Evolutionary conservation across 2,888 invertebrate species (phyloP), one percentile per base, ranked within the genome.

Genomic region (Lochmaea crataegi): DNA sequence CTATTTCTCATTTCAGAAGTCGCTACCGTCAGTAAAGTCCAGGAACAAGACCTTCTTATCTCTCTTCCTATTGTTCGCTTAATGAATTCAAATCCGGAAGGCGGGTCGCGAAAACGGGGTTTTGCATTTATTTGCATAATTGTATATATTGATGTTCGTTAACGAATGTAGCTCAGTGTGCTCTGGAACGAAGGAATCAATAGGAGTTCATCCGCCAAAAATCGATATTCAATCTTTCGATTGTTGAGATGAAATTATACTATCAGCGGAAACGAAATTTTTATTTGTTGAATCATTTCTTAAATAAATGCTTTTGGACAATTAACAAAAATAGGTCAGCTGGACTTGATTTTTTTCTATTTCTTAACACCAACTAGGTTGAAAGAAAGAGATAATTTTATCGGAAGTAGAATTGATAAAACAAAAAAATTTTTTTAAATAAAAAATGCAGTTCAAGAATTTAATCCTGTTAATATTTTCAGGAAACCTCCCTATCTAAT

Each of bases 121-220:
- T 86, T 86, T 86, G 86, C 86, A 86, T 86, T 81, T 79, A 86
- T 86, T 86, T 86, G 85, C 86, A 86, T 86, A 86, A 86, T 86
- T 86, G 86, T 85, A 85, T 85, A 86, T 86, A 86, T 85, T 86
- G 86, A 86, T 86, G 86, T 86, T 86, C 86, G 85, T 86, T 86
- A 86, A 85, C 85, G 85, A 86, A 85, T 84, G 83, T 83, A 81
- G 82, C 83, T 82, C 80, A 76, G 79, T 65, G 38, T 60, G 81
- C 82, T 82, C 80, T 75, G 78, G 71, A 45, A 65, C 61, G 65
- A 57, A 65, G 61, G 58, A 60, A 71, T 71, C 68, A 64, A 74
- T 74, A 68, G 26, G 22, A 56, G 42, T 65, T 65, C 53, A 48
- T 57, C 56, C 64, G n/a, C 2, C 22, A 57, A 6, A 48, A 45